A percentile compares a stretch with the other conserved stretches of the same genome.
phyloP scores from a whole-genome alignment of 2,888 invertebrate genomes.

The Leucoptera coffeella region DNA sequence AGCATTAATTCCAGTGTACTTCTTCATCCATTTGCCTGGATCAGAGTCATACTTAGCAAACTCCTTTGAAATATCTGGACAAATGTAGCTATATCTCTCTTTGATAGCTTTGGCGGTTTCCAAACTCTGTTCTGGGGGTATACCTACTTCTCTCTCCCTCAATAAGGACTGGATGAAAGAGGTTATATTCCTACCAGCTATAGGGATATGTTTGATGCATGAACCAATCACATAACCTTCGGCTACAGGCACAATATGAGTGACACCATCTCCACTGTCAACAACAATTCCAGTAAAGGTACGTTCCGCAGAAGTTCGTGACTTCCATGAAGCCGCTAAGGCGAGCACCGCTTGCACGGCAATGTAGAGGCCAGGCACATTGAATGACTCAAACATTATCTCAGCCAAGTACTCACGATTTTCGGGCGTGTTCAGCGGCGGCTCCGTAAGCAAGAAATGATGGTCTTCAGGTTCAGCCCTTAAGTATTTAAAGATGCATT shows the following conservation, averaged over 20 bases:
- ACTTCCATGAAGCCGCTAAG: conserved; percentile 96
- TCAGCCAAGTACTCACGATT: conserved; percentile 94
- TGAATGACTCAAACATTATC: conserved; percentile 99
- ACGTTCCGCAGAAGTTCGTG: conserved; percentile 80
- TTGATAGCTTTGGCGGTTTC: conserved; percentile 99
- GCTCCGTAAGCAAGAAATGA: conserved; percentile 96
- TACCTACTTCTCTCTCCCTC: conserved; percentile 92
- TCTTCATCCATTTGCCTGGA: conserved; percentile 92
- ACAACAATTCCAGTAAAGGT: conserved; percentile 97
- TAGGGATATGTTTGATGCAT: conserved; percentile 99
- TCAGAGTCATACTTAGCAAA: conserved; percentile 97
- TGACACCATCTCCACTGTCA: conserved; percentile 99
- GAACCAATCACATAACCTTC: conserved; percentile 99
- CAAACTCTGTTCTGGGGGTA: conserved; percentile 97
- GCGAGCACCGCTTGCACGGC: conserved; percentile 99
- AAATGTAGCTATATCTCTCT: conserved; percentile 91
- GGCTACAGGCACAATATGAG: conserved; percentile 98
- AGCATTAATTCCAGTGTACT: conserved; percentile 87
- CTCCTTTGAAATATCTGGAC: conserved; percentile 98
- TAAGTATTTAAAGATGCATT: conserved; percentile 98
- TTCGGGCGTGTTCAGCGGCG: conserved; percentile 98
- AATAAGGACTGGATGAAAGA: conserved; percentile 97
- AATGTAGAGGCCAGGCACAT: conserved; percentile 98
- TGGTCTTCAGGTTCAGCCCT: conserved; percentile 99
- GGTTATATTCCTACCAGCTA: conserved; percentile 97